Base-by-base conservation (phyloP, 1,140 invertebrate genomes). In the Drosophila pseudoobscura region DNA sequence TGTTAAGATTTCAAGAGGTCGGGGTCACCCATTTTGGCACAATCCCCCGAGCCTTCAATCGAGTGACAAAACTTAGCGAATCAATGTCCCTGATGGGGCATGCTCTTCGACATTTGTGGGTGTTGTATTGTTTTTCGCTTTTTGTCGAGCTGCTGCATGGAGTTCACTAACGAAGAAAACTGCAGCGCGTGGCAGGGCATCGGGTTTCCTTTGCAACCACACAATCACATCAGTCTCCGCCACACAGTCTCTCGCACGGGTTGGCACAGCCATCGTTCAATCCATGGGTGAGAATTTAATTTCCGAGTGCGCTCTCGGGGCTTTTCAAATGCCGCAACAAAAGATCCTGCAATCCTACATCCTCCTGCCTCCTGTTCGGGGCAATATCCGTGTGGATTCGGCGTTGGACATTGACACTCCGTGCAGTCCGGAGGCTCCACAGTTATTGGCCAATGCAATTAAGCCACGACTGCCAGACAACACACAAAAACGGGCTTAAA, bases 381-480 rank as follows among this genome's bases (percentile, higher is more conserved):
- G 11, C 9, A 4, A 39, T 39, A 13, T 13, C 11, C 35, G 11
- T 31, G 45, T 35, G 17, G 45, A 39, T 39, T 35, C 31, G 31
- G 9, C 49, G 17, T 43, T 17, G 31, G 24, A 9, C 41, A 5
- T 35, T 39, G 39, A 46, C 43, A 35, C 43, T 62, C 41, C 55
- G 17, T 26, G 11, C 35, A 24, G 20, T 54, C 24, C 39, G 9
- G 9, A 45, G 39, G 26, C 51, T 22, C 35, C 45, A 24, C 44
- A 20, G 62, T 8, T 44, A 56, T 26, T 55, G 66, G 68, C 46
- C 69, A 74, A 73, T 75, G 71, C 64, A 73, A 65, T 65, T 65
- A 74, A 75, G 56, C 45, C 53, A 29, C 20, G 53, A 41, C 53
- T 44, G 43, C 54, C 54, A 43, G 8, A 44, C 41, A 13, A 56